Conservation (phyloP, 2,888 invertebrate species). For the Stenodera caucasica region DNA sequence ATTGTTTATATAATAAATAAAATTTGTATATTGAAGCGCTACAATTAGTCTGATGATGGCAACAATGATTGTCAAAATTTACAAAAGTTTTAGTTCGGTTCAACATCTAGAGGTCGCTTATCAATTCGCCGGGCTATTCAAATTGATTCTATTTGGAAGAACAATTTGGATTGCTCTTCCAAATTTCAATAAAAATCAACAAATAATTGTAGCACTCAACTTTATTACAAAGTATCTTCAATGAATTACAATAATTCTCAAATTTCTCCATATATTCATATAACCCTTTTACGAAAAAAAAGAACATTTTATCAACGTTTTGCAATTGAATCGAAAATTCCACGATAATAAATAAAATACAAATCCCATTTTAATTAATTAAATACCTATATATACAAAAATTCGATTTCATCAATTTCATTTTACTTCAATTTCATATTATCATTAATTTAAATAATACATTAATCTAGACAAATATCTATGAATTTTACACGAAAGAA, state of each 20-base stretch:
- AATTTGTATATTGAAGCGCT: too few species aligned
- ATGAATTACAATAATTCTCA: not conserved
- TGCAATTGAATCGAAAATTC: conserved; percentile 14
- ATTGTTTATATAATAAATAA: too few species aligned
- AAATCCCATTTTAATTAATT: conserved; percentile 13
- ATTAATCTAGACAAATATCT: conserved; percentile 17
- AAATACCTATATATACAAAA: conserved; percentile 22
- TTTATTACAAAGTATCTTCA: not conserved
- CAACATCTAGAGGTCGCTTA: too few species aligned
- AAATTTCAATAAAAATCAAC: too few species aligned
- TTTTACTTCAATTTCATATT: not conserved
- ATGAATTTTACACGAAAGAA: conserved; percentile 15
- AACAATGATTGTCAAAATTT: too few species aligned
- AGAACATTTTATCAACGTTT: conserved; percentile 11
- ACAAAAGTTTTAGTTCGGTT: too few species aligned
- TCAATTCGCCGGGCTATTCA: too few species aligned
- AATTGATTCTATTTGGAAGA: too few species aligned
- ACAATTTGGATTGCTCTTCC: too few species aligned
- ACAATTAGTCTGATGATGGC: too few species aligned
- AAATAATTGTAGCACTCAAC: not conserved
- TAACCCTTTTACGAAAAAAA: not conserved
- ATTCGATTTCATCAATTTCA: conserved; percentile 16
- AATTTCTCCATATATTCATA: not conserved
- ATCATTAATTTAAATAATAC: conserved; percentile 17
- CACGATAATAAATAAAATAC: conserved; percentile 16